Base-by-base conservation (phyloP, 2,888 invertebrate genomes). In the Matsumyia berberina region DNA sequence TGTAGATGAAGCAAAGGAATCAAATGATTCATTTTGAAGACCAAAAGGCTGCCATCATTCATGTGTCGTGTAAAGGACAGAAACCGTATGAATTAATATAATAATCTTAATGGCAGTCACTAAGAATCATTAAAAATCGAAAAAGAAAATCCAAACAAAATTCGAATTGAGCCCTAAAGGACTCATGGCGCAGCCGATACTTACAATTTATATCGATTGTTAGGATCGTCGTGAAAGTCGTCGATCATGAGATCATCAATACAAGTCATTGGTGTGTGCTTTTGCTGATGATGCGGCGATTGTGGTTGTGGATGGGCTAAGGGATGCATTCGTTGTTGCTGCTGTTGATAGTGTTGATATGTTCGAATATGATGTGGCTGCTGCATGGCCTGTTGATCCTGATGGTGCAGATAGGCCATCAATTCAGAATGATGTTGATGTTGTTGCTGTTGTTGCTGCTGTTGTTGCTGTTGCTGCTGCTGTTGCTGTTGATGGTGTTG, bases 211-310 rank as follows among this genome's bases (percentile, higher is more conserved):
- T 88, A 91, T 12, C 89, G 87, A 15, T 88, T 86, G 17, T 86
- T 88, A 0, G 88, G 89, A 69, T 90, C 90, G 12, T 91, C 90
- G 7, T 90, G 89, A 53, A 89, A 89, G 24, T 91, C 91, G 24
- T 91, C 91, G 85, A 91, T 90, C 87, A 91, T 89, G 8, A 91
- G 86, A 62, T 91, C 91, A 67, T 90, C 86, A 78, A 89, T 82
- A 31, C 87, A 88, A 12, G 81, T 87, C 33, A 87, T 81, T 6
- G 79, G 53, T 19, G 81, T 57, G 19, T 67, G 79, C 11, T 88
- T 87, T 31, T 86, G 87, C 24, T 86, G 83, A 9, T 82, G 77
- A 31, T 81, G 86, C 2, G 86, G 85, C 1, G 86, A 86, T n/a
- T 77, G 55, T 86, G 88, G 87, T 19, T 87, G 88, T 39, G 88